Percentiles rank a stretch among this genome's conserved stretches.
Conservation (phyloP, 2,113 vertebrate genomes). For the Tauraco erythrolophus region DNA sequence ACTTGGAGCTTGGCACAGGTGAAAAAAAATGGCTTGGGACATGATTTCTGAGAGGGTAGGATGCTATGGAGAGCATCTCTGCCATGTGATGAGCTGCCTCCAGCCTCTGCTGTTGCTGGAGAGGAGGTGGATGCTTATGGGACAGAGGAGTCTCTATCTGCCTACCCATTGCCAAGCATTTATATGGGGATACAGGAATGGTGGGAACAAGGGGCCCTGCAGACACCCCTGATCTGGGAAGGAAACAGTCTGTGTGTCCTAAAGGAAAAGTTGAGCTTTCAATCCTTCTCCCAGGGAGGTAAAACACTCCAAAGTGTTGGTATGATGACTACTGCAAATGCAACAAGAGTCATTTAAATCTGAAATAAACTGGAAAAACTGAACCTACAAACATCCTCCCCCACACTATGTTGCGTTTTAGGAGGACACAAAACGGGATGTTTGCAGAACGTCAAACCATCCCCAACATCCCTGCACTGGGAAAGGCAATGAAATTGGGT, state of each 20-base stretch:
- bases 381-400: rapidly evolving
- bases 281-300: neutral
- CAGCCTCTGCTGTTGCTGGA: neutral
- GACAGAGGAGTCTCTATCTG: neutral
- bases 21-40: neutral
- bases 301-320: neutral
- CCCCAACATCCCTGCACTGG: neutral
- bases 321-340: neutral
- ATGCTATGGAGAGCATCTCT: neutral
- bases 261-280: neutral
- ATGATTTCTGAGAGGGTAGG: neutral
- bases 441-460: neutral
- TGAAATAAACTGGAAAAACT: neutral
- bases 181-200: neutral
- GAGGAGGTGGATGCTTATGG: neutral
- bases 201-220: neutral
- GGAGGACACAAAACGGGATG: neutral
- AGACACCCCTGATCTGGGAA: neutral
- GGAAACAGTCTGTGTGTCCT: neutral
- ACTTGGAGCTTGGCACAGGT: neutral
- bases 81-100: neutral
- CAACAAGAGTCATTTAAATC: neutral
- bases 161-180: neutral
- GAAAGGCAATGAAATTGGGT: neutral
- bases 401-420: rapidly evolving